Percentiles rank a stretch among this genome's conserved stretches.
Conservation (phyloP, 2,113 vertebrate species). For the Pica pica region DNA sequence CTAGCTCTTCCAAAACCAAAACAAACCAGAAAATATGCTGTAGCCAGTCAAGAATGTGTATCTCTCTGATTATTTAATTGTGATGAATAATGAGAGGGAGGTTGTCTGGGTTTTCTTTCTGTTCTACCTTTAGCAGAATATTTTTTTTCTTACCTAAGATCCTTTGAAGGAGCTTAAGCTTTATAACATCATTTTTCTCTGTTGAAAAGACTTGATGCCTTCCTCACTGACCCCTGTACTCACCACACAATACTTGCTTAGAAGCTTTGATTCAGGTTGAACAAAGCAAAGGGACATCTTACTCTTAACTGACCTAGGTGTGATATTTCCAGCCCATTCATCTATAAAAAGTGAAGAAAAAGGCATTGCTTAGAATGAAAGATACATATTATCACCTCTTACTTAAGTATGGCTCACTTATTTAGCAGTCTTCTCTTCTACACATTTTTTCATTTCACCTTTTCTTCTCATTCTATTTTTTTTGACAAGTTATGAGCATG, state of each 20-base stretch:
- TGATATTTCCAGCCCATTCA: conserved; percentile 55
- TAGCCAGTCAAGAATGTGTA: not conserved
- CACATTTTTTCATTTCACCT: not conserved
- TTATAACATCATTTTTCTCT: conserved; percentile 49
- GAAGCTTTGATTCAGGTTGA: conserved; percentile 47
- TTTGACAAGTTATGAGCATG: not conserved
- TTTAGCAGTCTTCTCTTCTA: not conserved
- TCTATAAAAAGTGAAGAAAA: conserved; percentile 11
- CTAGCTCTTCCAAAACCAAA: not conserved
- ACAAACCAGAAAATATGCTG: not conserved
- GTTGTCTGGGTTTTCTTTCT: not conserved
- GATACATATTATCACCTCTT: conserved; percentile 1
- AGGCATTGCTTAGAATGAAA: conserved; percentile 33
- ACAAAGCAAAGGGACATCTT: conserved; percentile 32
- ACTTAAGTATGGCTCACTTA: not conserved
- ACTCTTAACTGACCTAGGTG: conserved; percentile 64
- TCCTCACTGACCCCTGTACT: conserved; percentile 38
- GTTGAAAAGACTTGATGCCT: conserved; percentile 34
- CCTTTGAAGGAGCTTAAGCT: conserved; percentile 41
- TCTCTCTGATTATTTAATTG: conserved; percentile 10
- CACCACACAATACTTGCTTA: conserved; percentile 22
- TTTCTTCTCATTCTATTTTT: not conserved
- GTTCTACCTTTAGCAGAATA: not conserved
- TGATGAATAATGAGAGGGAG: not conserved
- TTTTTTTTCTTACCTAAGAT: not conserved